A percentile compares a stretch with the other conserved stretches of the same genome.
Evolutionary conservation across 2,797 vertebrate species (phyloP).

Genomic region (Heliangelus exortis): DNA sequence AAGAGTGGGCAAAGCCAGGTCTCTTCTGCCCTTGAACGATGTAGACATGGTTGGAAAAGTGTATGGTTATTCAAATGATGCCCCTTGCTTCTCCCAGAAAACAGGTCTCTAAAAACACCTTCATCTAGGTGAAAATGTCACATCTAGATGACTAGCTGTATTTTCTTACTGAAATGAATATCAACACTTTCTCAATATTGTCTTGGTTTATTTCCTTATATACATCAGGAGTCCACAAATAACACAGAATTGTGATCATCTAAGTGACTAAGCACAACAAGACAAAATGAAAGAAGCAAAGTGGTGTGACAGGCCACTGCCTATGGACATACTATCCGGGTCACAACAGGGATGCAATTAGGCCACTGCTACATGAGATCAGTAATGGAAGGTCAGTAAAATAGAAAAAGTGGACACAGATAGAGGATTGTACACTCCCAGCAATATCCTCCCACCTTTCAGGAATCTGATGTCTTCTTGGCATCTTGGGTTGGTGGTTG

Average conservation of each 20-base stretch:
- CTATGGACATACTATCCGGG: background rate
- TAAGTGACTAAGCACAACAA: background rate
- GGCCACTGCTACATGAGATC: background rate
- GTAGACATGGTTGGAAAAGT: background rate
- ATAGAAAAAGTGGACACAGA: background rate
- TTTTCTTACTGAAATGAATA: background rate
- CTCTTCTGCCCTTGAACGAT: background rate
- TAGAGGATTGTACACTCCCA: background rate
- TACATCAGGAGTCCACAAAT: background rate
- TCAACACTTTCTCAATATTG: background rate
- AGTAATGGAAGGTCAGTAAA: background rate
- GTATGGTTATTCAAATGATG: background rate
- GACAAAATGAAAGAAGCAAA: background rate
- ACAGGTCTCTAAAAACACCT: background rate
- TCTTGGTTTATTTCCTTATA: background rate
- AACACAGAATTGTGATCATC: background rate
- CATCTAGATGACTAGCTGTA: background rate
- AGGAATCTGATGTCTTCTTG: background rate
- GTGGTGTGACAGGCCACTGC: background rate
- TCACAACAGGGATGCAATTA: background rate
- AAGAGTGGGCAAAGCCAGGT: background rate
- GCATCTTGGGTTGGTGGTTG: background rate
- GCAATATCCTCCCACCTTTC: background rate
- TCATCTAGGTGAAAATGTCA: background rate
- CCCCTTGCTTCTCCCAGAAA: background rate